Evolutionary conservation across 2,797 vertebrate genomes (phyloP), one percentile per base, ranked within the genome.

Genomic region (Nannoperca australis): DNA sequence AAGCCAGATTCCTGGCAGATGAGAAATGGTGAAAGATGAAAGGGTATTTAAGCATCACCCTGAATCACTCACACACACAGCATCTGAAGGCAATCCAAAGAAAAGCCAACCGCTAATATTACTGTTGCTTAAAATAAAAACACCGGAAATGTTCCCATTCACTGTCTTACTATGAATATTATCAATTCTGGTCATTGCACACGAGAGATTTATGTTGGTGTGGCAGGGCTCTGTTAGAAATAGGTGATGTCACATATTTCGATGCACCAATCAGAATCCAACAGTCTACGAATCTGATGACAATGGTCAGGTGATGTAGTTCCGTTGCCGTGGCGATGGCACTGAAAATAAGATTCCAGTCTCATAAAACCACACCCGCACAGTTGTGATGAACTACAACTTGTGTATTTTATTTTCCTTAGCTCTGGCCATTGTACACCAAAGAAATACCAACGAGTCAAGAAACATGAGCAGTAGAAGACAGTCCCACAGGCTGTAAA

Each of bases 1-100:
- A 71, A 10, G 30, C 56, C 27, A 38, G 10, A 63, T 71, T 76
- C 64, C 67, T 82, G 63, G 77, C 54, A 76, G 62, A 73, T 74
- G 18, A 77, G 15, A 76, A 69, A 68, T 2, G 4, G 2, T 44
- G 49, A 14, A 30, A 68, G 64, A 80, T 81, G 36, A 76, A 84
- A 78, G 56, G 30, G 11, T 53, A 38, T 18, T 63, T 38, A 38
- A 69, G 40, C 64, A 71, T 38, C 55, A 51, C 8, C 20, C 15
- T 1, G 45, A 76, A 49, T 34, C 3, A 30, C 40, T 22, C 12
- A 30, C 40, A 27, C 12, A 54, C 3, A 24, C 40, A 27, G 47
- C 10, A 32, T 77, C 74, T 54, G 14, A 81, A 49, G 27, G 55
- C 55, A 58, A 63, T 65, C 51, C 15, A 3, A 62, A 18, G 40